Percentiles rank a stretch among this genome's conserved stretches.
These are phyloP conservation scores for Drosophila maculinotata DNA, from an alignment of 2,888 invertebrate species.

Conservation along the genomic window DNA sequence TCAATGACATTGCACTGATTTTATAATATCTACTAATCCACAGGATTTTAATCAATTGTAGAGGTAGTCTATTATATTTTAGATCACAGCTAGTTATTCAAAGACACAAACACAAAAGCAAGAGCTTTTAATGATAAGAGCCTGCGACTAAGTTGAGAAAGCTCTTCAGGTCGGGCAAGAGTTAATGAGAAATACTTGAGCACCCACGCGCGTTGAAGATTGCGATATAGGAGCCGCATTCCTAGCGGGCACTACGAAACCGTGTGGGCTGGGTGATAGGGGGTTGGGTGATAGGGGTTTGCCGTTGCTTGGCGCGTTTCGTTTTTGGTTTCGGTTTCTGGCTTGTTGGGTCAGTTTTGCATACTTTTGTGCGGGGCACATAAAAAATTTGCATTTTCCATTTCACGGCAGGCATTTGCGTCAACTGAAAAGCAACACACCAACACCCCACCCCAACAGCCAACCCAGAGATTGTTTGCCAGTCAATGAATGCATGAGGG, in stretches of 20 bases:
- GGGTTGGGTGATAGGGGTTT: neutral
- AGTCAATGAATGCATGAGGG: slow-evolving; percentile 23
- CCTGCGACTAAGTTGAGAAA: neutral
- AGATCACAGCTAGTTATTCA: neutral
- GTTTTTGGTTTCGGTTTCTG: slow-evolving; percentile 18
- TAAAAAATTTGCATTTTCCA: slow-evolving; percentile 72
- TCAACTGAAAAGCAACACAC: slow-evolving; percentile 44
- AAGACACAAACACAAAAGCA: neutral
- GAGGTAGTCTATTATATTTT: no score
- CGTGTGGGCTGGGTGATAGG: neutral
- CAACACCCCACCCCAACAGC: neutral
- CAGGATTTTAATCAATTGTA: no score
- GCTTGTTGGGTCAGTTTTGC: slow-evolving; percentile 51
- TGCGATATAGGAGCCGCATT: slow-evolving; percentile 17
- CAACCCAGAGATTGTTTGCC: neutral
- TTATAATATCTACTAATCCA: no score
- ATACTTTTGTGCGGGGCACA: slow-evolving; percentile 63
- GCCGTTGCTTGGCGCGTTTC: slow-evolving; percentile 7
- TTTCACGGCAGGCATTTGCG: slow-evolving; percentile 50
- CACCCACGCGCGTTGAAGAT: slow-evolving; percentile 8
- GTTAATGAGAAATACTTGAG: slow-evolving; percentile 17
- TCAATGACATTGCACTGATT: no score
- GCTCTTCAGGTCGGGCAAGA: slow-evolving; percentile 4
- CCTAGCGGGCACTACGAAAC: slow-evolving; percentile 25
- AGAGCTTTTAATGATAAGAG: neutral